phyloP scores from a whole-genome alignment of 2,888 invertebrate genomes.

The Ganaspis brasiliensis region DNA sequence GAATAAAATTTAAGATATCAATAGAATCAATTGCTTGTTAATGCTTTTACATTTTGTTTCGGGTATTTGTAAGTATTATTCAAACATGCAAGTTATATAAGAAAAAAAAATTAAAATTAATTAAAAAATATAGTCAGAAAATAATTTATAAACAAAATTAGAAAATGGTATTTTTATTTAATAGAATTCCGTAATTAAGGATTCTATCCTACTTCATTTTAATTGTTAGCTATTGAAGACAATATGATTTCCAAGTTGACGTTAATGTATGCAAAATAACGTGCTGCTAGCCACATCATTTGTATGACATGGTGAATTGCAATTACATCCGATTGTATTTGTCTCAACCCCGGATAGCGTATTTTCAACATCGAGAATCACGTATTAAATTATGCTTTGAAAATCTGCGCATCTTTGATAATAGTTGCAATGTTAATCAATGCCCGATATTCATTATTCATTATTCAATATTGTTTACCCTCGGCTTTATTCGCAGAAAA shows the following conservation, averaged over 20 bases:
- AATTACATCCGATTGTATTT: slow-evolving; percentile 32
- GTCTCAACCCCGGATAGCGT: slow-evolving; percentile 27
- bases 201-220: not conserved
- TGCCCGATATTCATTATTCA: slow-evolving; percentile 9
- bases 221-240: slow-evolving; percentile 30
- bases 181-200: not conserved
- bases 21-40: no score
- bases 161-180: not conserved
- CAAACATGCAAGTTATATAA: no score
- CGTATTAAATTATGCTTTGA: slow-evolving; percentile 33
- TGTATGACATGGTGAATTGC: slow-evolving; percentile 25
- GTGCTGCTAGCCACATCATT: slow-evolving; percentile 8
- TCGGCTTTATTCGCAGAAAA: not conserved
- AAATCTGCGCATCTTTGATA: slow-evolving; percentile 16
- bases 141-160: not conserved
- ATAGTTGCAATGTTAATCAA: not conserved
- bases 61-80: no score
- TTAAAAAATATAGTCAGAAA: not conserved
- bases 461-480: not conserved
- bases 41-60: no score
- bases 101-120: no score
- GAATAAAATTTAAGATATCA: not conserved
- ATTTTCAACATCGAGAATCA: slow-evolving; percentile 28
- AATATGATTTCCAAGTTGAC: slow-evolving; percentile 23
- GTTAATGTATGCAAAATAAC: slow-evolving; percentile 28